Evolutionary conservation across 2,888 invertebrate genomes (phyloP), one percentile per base, ranked within the genome.

Genomic region (Heliconius hortense): DNA sequence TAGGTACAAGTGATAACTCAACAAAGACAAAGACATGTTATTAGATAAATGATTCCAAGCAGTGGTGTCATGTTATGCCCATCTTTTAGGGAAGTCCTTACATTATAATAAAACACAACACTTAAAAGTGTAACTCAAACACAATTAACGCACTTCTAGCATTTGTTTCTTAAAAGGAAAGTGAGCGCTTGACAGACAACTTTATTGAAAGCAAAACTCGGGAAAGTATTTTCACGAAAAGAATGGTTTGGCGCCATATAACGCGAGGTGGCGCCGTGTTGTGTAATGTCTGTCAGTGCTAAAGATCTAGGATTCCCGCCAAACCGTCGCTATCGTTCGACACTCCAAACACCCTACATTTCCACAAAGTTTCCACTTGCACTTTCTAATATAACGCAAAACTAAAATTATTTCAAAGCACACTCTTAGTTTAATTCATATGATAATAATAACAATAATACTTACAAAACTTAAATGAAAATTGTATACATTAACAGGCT

Each of bases 231-330:
- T 80, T 78, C 77, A 80, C 82, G 82, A 83, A 82, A 84, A 83
- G 81, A 82, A 79, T 79, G 80, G 81, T 76, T 78, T 82, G 81
- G 78, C 82, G 80, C 79, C 75, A 77, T 75, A 79, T 77, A 75
- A 78, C 81, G 79, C 81, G 82, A 85, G 85, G 84, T 84, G 86
- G 86, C 86, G 85, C 83, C 82, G 77, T 67, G 71, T 81, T 80
- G 79, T 81, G 82, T 80, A 82, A 84, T 80, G 82, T 83, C 84
- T 85, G 84, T 85, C 85, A 87, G 80, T 72, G 77, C 81, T 79
- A 74, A n/a, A 75, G 81, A 83, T 79, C 82, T 82, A 81, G 77
- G 74, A 73, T 76, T 74, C 74, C 69, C 74, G 74, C 70, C 74
- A 63, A 69, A 31, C 53, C 53, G 68, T 21, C 68, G 48, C 68